Evolutionary conservation across 2,888 invertebrate species (phyloP), one percentile per base, ranked within the genome.

Genomic region (Galeopsomyia nigrocyanea): DNA sequence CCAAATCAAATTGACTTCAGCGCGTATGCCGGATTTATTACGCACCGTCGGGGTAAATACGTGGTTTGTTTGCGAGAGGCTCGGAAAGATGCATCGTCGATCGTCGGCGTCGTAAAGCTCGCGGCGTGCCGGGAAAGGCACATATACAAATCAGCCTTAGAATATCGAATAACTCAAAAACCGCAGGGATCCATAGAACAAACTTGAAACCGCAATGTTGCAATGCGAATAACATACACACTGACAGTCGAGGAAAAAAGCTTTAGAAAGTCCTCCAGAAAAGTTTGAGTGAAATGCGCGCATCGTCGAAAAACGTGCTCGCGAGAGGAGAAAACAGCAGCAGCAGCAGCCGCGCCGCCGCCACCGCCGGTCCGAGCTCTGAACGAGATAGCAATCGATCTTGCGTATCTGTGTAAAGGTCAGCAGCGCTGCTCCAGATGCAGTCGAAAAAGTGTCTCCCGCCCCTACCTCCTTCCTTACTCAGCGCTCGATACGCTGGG

Each of bases 181-280:
- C 39, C 13, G 13, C 39, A 13, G 13, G 39, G 39, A 39, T 39
- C 7, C 39, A 39, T 26, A 7, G 13, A 1, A 39, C 39, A 39
- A 39, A 39, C 39, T 39, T 10, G 39, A 39, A 50, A 47, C 17
- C 49, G 31, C 31, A 66, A 53, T 53, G 14, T 58, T 22, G 46
- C 3, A 39, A 39, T 10, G 13, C 13, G 7, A 39, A n/a, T n/a
- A n/a, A 9, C 13, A 10, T 10, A 10, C 7, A 39, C 1, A 26
- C 39, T 10, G 39, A 1, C 7, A 39, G 39, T 39, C 1, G 13
- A 39, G 13, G 10, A 9, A 67, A 61, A 67, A 72, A 62, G 31
- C 46, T 68, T 67, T 68, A 57, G 67, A 67, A 68, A 72, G 71
- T 66, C 49, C 55, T 21, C 51, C 58, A 21, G 58, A 63, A 62